Evolutionary conservation across 2,888 invertebrate species (phyloP).

Genomic region (Dioctria rufipes): DNA sequence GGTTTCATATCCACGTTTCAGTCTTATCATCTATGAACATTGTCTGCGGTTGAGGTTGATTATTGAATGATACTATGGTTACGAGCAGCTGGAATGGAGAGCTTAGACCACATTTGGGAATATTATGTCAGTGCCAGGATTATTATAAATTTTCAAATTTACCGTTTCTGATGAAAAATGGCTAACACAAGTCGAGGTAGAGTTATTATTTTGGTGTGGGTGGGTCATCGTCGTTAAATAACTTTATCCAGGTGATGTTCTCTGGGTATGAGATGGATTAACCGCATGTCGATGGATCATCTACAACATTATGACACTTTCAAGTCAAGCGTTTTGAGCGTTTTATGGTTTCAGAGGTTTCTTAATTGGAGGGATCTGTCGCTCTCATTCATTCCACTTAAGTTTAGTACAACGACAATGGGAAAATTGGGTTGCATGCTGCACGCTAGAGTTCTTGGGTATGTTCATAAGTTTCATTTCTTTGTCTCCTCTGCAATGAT

Average conservation of each 20-base stretch:
- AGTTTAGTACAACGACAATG: neutral
- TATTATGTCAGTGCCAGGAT: constrained; percentile 10
- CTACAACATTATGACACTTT: constrained; percentile 16
- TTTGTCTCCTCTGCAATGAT: constrained; percentile 14
- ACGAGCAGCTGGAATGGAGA: constrained; percentile 36
- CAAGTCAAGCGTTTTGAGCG: constrained; percentile 11
- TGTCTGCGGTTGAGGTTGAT: constrained; percentile 50
- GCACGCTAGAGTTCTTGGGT: constrained; percentile 27
- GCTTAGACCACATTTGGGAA: constrained; percentile 44
- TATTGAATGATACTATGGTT: constrained; percentile 29
- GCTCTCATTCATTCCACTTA: neutral
- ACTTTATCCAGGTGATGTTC: neutral
- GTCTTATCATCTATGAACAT: constrained; percentile 7
- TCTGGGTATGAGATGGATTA: neutral
- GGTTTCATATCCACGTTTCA: neutral
- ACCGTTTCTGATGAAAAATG: constrained; percentile 24
- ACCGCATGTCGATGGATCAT: constrained; percentile 13
- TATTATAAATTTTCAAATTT: constrained; percentile 43
- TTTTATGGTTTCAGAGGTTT: constrained; percentile 15
- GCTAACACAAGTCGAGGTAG: neutral
- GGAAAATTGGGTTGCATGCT: constrained; percentile 22
- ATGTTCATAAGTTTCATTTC: neutral
- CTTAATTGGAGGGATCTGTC: constrained; percentile 4
- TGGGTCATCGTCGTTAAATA: constrained; percentile 7
- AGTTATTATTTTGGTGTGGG: neutral